phyloP scores from a whole-genome alignment of 2,888 invertebrate genomes.

The Andrena camellia region DNA sequence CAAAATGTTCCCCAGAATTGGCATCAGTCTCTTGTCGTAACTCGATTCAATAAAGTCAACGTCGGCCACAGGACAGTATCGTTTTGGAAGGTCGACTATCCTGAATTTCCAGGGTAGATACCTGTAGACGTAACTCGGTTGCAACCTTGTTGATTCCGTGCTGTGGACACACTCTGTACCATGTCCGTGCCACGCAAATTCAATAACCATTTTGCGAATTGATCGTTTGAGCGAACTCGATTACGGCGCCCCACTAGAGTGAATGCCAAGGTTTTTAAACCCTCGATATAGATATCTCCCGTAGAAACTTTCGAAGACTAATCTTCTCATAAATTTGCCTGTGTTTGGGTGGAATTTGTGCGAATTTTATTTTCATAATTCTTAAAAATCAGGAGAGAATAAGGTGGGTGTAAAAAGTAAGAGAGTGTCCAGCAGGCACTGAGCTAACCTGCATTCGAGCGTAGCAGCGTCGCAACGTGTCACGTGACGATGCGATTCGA shows the following conservation, averaged over 20 bases:
- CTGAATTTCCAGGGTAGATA: constrained; percentile 36
- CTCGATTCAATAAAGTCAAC: constrained; percentile 66
- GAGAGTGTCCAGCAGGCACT: not conserved
- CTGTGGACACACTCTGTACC: constrained; percentile 49
- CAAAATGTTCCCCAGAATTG: constrained; percentile 6
- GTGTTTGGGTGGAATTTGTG: not conserved
- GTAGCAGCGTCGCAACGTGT: constrained; percentile 20
- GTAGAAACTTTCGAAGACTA: not conserved
- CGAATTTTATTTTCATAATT: not conserved
- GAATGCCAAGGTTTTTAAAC: not conserved
- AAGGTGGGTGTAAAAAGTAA: not conserved
- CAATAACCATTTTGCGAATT: constrained; percentile 53
- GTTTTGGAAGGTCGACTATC: constrained; percentile 37
- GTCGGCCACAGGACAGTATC: constrained; percentile 67
- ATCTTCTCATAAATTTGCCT: not conserved
- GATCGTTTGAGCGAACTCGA: constrained; percentile 51
- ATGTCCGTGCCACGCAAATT: constrained; percentile 46
- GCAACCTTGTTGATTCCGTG: constrained; percentile 57
- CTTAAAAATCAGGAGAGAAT: not conserved
- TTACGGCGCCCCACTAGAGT: constrained; percentile 25
- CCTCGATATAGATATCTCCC: not conserved
- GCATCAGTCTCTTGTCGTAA: constrained; percentile 56
- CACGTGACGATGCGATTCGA: constrained; percentile 36
- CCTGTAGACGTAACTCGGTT: constrained; percentile 36
- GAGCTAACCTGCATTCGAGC: not conserved